Evolutionary conservation across 2,888 invertebrate genomes (phyloP).

Genomic region (Toxonevra muliebris): DNA sequence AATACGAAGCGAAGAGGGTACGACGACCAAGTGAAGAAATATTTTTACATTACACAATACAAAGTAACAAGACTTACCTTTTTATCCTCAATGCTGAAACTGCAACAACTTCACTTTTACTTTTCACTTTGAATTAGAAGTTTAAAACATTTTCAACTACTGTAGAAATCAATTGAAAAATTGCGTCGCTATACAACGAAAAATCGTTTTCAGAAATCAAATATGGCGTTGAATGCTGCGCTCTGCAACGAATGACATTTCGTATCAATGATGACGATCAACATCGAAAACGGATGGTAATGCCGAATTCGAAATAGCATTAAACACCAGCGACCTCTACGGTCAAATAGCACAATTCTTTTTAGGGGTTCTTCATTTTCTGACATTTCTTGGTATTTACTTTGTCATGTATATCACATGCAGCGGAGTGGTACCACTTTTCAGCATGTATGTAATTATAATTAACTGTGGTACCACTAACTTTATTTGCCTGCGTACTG

Average conservation of each 20-base stretch:
- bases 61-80: conserved; percentile 27
- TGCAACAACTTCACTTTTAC: conserved; percentile 3
- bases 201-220: conserved; percentile 52
- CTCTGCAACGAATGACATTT: conserved; percentile 36
- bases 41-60: conserved; percentile 34
- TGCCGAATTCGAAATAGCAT: conserved; percentile 26
- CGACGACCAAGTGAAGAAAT: not conserved
- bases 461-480: conserved; percentile 56
- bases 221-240: conserved; percentile 56
- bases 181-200: conserved; percentile 33
- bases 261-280: conserved; percentile 32
- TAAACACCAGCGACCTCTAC: conserved; percentile 22
- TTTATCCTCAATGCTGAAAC: conserved; percentile 6
- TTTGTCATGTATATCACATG: conserved; percentile 43
- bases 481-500: not conserved
- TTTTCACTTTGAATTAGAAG: conserved; percentile 23
- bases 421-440: conserved; percentile 52
- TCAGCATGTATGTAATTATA: conserved; percentile 45
- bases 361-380: conserved; percentile 39
- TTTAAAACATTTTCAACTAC: conserved; percentile 27
- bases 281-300: conserved; percentile 25
- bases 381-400: conserved; percentile 43
- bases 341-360: conserved; percentile 20
- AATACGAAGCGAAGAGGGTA: not conserved
- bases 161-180: conserved; percentile 27